phyloP scores from a whole-genome alignment of 2,888 invertebrate species.

The Apocheima hispidaria region DNA sequence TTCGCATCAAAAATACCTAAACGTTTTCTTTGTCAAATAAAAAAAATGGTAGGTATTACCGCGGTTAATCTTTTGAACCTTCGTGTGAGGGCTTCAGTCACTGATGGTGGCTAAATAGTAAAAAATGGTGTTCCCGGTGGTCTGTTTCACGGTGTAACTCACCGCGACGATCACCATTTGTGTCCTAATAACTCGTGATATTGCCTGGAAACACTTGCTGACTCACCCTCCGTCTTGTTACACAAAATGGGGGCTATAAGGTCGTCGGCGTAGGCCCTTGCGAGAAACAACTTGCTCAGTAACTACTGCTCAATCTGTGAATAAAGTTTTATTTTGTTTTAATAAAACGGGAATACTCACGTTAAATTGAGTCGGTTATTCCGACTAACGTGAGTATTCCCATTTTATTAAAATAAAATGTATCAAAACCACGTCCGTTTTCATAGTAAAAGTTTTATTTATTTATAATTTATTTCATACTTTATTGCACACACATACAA shows the following conservation, averaged over 20 bases:
- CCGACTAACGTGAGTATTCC: no score
- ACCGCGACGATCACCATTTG: slow-evolving; percentile 72
- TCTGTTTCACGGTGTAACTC: slow-evolving; percentile 80
- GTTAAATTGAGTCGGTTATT: no score
- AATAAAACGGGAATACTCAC: no score
- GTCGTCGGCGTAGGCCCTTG: slow-evolving; percentile 10
- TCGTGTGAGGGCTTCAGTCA: slow-evolving; percentile 70
- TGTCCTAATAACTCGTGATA: slow-evolving; percentile 79
- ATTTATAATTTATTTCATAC: no score
- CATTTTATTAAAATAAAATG: no score
- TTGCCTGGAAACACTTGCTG: slow-evolving; percentile 70
- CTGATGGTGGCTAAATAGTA: slow-evolving; percentile 56
- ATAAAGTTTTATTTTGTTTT: no score
- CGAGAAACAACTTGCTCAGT: background rate
- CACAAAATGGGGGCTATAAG: slow-evolving; percentile 43
- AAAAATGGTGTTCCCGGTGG: slow-evolving; percentile 76
- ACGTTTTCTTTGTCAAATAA: no score
- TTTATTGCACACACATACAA: no score
- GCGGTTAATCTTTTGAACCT: slow-evolving; percentile 35
- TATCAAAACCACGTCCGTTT: no score
- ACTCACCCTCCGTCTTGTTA: slow-evolving; percentile 71
- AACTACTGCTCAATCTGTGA: background rate
- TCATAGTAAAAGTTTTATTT: no score
- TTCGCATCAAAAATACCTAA: no score
- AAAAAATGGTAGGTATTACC: no score